A percentile compares a stretch with the other conserved stretches of the same genome.
Evolutionary conservation across 2,113 vertebrate genomes (phyloP).

Genomic region (Atrichornis clamosus): DNA sequence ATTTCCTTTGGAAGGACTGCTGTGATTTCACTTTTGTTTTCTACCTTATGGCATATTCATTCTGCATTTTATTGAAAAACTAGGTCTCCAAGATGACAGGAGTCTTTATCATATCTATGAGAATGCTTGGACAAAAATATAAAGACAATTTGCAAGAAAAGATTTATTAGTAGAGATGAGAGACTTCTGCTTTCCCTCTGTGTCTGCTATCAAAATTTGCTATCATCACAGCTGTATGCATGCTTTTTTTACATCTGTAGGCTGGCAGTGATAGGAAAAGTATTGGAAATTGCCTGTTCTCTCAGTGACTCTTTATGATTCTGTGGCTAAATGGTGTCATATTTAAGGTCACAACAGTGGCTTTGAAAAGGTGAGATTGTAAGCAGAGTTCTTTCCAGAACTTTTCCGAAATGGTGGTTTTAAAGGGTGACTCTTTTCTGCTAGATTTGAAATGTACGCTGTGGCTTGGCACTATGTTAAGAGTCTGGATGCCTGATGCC

Average conservation of each 20-base stretch:
- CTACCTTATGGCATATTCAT: neutral
- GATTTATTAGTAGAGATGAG: neutral
- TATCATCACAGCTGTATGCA: neutral
- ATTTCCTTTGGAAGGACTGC: neutral
- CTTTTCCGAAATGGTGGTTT: neutral
- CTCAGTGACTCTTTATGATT: constrained; percentile 91
- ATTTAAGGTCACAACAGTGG: constrained; percentile 89
- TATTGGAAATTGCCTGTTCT: constrained; percentile 89
- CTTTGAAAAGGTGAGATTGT: constrained; percentile 83
- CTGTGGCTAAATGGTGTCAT: constrained; percentile 89
- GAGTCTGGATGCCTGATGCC: neutral
- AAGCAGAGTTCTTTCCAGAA: neutral
- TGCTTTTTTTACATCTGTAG: neutral
- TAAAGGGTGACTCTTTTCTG: neutral
- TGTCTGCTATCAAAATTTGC: neutral
- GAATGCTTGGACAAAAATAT: neutral
- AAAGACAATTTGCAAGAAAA: neutral
- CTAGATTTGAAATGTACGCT: neutral
- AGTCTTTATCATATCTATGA: neutral
- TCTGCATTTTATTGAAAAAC: neutral
- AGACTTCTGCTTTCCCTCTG: neutral
- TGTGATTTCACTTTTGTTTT: neutral
- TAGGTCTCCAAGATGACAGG: neutral
- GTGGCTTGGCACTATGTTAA: neutral
- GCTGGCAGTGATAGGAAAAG: constrained; percentile 83